These are phyloP conservation scores for Drosophila greeni DNA, from an alignment of 2,888 invertebrate genomes.

Conservation along the genomic window DNA sequence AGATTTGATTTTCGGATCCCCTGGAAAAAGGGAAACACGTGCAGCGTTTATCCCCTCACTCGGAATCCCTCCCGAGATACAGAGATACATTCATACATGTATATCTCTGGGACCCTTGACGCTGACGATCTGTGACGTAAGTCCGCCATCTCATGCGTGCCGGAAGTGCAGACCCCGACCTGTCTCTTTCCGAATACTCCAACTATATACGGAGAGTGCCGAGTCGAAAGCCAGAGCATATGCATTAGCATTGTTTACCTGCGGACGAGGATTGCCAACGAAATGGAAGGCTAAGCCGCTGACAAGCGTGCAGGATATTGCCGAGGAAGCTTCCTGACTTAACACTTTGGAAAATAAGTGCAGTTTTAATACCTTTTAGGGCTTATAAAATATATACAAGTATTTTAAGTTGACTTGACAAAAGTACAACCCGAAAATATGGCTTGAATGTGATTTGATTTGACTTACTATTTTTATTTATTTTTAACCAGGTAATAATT, in stretches of 20 bases:
- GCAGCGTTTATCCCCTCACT: constrained; percentile 51
- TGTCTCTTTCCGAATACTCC: background rate
- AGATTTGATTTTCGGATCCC: constrained; percentile 54
- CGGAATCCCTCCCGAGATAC: background rate
- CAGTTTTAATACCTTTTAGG: background rate
- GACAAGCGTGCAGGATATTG: constrained; percentile 67
- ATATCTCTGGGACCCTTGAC: constrained; percentile 20
- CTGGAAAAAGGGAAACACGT: constrained; percentile 57
- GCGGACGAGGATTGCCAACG: constrained; percentile 44
- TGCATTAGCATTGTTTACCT: constrained; percentile 70
- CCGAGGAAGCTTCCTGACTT: constrained; percentile 17
- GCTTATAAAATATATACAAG: background rate
- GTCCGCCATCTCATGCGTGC: constrained; percentile 30
- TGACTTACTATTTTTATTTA: background rate
- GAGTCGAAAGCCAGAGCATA: constrained; percentile 37
- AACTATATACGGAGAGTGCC: constrained; percentile 9
- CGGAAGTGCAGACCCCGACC: constrained; percentile 35
- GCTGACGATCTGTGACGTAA: constrained; percentile 44
- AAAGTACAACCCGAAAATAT: background rate
- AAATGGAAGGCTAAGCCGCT: constrained; percentile 26
- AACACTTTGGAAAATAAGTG: constrained; percentile 1
- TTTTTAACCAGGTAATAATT: background rate
- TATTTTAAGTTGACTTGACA: background rate
- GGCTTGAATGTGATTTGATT: background rate
- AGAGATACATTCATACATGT: too few relatives aligned